Evolutionary conservation across 2,113 vertebrate species (phyloP), one percentile per base, ranked within the genome.

Genomic region (Globicephala melas): DNA sequence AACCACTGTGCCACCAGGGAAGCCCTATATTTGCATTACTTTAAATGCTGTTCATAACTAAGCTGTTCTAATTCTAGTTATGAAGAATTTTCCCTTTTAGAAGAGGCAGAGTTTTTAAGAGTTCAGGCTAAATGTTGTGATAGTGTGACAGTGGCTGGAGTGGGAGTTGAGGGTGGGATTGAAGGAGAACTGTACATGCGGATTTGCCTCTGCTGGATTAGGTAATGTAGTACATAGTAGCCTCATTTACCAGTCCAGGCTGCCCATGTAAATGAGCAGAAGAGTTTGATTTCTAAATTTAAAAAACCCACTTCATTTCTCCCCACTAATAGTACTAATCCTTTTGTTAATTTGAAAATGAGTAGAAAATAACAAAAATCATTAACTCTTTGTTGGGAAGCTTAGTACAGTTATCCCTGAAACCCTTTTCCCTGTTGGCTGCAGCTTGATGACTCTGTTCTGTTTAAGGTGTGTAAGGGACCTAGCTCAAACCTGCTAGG

Each of bases 191-290:
- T 18, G 36, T 14, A 1, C 3, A 3, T 33, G 26, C 14, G 17
- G 18, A 12, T 6, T 6, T 1, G 18, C 47, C 55, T 62, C 36
- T 20, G 50, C 68, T 13, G 0, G 1, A 1, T 44, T 7, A 1
- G 3, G 2, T 11, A 2, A 8, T 13, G 4, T 8, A 8, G n/a
- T 5, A 3, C 2, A 0, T 1, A 3, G 67, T 0, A 13, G 21
- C 47, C 63, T 74, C 15, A 8, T 38, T 67, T n/a, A 26, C 84
- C 12, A 14, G 14, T 11, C 26, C 21, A 6, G n/a, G 18, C n/a
- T 14, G 25, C 28, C 50, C 33, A 38, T 77, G 41, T 28, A 31
- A 47, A 55, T 50, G 36, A 92, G 67, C 44, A 31, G 63, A 63
- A 26, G 60, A 55, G 31, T 62, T 73, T 36, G 38, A 76, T 60